Evolutionary conservation across 2,888 invertebrate genomes (phyloP).

Genomic region (Cephus nigrinus): DNA sequence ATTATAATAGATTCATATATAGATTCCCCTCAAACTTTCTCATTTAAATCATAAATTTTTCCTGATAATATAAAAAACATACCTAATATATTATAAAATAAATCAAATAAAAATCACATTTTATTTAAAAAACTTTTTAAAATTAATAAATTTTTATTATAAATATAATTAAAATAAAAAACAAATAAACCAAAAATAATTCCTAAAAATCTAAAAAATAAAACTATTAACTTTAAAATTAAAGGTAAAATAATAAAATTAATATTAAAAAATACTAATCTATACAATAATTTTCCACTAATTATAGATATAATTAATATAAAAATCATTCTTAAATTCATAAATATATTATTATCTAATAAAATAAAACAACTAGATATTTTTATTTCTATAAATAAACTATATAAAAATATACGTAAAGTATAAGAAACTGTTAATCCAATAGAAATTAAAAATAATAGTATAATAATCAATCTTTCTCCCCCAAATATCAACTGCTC

Average conservation of each 20-base stretch:
- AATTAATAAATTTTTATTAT: too few species aligned
- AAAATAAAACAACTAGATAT: slow-evolving; percentile 18
- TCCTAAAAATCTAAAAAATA: neutral
- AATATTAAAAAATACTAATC: neutral
- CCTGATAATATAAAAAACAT: too few species aligned
- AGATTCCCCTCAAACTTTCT: neutral
- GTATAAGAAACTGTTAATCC: neutral
- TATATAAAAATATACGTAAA: too few species aligned
- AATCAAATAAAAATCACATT: too few species aligned
- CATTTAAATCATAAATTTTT: slow-evolving; percentile 61
- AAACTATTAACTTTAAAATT: neutral
- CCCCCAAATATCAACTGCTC: slow-evolving; percentile 38
- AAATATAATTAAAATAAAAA: slow-evolving; percentile 4
- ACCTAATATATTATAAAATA: too few species aligned
- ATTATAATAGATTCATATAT: slow-evolving; percentile 36
- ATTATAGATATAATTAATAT: neutral
- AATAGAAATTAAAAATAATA: slow-evolving; percentile 14
- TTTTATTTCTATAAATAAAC: fast-evolving
- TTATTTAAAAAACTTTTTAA: too few species aligned
- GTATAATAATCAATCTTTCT: slow-evolving; percentile 28
- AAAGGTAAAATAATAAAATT: slow-evolving; percentile 37
- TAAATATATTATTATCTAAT: slow-evolving; percentile 35
- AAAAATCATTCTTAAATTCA: neutral
- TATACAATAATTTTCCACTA: neutral
- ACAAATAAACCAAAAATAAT: neutral